A percentile compares a stretch with the other conserved stretches of the same genome.
Evolutionary conservation across 1,140 invertebrate species (phyloP).

Genomic region (Phymastichus coffea): DNA sequence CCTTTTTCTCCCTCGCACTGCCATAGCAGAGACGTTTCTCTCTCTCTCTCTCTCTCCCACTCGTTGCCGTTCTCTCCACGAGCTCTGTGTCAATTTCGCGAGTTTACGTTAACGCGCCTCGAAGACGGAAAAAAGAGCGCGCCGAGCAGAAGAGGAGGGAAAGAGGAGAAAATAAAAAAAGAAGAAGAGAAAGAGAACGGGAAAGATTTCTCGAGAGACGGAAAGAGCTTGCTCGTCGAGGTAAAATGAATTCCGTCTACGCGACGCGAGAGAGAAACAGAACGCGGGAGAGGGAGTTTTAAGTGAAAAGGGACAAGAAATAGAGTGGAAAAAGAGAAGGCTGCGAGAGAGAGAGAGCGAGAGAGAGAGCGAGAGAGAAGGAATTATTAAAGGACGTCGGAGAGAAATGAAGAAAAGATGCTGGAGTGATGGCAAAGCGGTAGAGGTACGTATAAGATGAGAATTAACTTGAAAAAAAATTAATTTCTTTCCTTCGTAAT

Average conservation of each 20-base stretch:
- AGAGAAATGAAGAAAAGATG: conserved; percentile 2
- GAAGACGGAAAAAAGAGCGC: background rate
- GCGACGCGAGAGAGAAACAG: conserved; percentile 12
- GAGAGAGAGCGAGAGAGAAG: too few species aligned
- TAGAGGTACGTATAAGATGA: background rate
- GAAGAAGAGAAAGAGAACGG: conserved; percentile 17
- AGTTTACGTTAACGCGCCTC: conserved; percentile 17
- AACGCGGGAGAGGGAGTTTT: background rate
- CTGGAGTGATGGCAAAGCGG: background rate
- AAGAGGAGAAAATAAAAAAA: conserved; percentile 18
- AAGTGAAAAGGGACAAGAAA: conserved; percentile 18
- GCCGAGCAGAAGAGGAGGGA: background rate
- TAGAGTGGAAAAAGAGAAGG: conserved; percentile 14
- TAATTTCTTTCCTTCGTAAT: too few species aligned
- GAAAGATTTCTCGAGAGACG: conserved; percentile 47
- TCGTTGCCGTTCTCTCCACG: background rate
- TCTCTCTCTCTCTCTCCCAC: background rate
- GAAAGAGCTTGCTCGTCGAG: conserved; percentile 38
- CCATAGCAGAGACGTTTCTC: conserved; percentile 13
- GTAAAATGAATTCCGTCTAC: conserved; percentile 49
- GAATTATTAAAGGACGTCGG: conserved; percentile 9
- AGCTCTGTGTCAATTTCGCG: conserved; percentile 11
- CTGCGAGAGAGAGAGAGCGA: background rate
- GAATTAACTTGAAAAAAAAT: too few species aligned
- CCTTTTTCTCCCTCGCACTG: background rate